phyloP scores from a whole-genome alignment of 2,113 vertebrate species.

The Eptatretus burgeri region DNA sequence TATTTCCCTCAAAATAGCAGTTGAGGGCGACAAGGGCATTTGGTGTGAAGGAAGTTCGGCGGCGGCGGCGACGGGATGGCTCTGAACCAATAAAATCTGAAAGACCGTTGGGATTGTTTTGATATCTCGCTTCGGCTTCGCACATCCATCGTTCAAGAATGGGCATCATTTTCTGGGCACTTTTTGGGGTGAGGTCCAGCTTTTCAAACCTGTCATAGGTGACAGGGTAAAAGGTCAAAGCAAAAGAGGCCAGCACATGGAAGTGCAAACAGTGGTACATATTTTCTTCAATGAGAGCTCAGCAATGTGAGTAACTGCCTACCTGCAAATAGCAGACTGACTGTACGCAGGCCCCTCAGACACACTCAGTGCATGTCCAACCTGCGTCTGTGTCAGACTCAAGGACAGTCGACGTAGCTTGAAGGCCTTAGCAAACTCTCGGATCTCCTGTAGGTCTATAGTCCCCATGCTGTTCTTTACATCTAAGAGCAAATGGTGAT shows the following conservation, averaged over 20 bases:
- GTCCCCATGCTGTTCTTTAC: slow-evolving; percentile 19
- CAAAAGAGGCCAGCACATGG: not conserved
- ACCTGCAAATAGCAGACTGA: slow-evolving; percentile 92
- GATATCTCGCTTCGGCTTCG: slow-evolving; percentile 71
- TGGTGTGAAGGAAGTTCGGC: slow-evolving; percentile 70
- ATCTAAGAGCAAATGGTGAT: no score
- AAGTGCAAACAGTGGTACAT: not conserved
- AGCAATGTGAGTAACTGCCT: slow-evolving; percentile 7
- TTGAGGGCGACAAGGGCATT: slow-evolving; percentile 84
- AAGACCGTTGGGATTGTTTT: slow-evolving; percentile 73
- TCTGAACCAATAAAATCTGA: slow-evolving; percentile 88
- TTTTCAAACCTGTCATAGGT: slow-evolving; percentile 46
- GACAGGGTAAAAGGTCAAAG: no score
- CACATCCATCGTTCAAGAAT: slow-evolving; percentile 82
- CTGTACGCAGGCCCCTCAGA: slow-evolving; percentile 83
- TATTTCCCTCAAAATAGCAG: slow-evolving; percentile 77
- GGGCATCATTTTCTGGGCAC: slow-evolving; percentile 79
- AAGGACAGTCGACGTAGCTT: slow-evolving; percentile 70
- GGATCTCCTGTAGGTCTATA: slow-evolving; percentile 79
- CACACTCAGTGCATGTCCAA: slow-evolving; percentile 69
- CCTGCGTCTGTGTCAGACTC: slow-evolving; percentile 77
- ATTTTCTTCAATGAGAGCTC: not conserved
- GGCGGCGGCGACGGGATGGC: slow-evolving; percentile 74
- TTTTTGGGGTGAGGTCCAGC: slow-evolving; percentile 84
- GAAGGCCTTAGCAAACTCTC: slow-evolving; percentile 90